phyloP scores from a whole-genome alignment of 2,888 invertebrate species.

The Chaitophorus viminalis region DNA sequence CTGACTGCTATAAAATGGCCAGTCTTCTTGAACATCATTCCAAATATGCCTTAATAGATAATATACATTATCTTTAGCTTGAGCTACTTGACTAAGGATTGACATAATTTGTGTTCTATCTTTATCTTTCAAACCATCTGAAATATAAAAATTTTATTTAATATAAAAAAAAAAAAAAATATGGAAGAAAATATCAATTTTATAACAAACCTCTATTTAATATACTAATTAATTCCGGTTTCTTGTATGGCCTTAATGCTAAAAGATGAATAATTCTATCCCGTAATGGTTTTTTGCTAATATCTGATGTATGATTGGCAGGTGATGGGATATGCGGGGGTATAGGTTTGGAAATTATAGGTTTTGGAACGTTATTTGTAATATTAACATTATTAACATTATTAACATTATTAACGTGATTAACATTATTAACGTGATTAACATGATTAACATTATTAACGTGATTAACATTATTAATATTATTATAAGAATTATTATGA shows the following conservation, averaged over 20 bases:
- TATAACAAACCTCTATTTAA: constrained; percentile 81
- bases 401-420: constrained; percentile 7
- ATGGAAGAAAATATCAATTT: no score
- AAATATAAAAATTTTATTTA: constrained; percentile 65
- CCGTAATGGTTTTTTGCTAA: constrained; percentile 62
- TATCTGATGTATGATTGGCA: constrained; percentile 50
- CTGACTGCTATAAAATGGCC: constrained; percentile 93
- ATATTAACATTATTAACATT: constrained; percentile 29
- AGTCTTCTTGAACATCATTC: constrained; percentile 93
- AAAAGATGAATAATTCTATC: constrained; percentile 88
- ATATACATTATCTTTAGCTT: constrained; percentile 88
- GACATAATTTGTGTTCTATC: constrained; percentile 81
- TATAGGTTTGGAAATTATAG: constrained; percentile 60
- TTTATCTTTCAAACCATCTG: constrained; percentile 88
- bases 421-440: constrained; percentile 21
- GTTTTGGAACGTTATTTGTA: constrained; percentile 61
- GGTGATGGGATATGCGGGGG: constrained; percentile 56
- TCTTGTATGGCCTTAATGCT: constrained; percentile 92
- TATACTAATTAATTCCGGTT: constrained; percentile 86
- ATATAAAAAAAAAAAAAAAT: constrained; percentile 5
- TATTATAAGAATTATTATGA: constrained; percentile 57
- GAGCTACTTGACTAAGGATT: constrained; percentile 75
- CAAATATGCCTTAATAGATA: constrained; percentile 86
- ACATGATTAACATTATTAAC: background rate
- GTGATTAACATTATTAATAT: constrained; percentile 28